Conservation (phyloP, 2,113 vertebrate species). For the Sorex araneus region DNA sequence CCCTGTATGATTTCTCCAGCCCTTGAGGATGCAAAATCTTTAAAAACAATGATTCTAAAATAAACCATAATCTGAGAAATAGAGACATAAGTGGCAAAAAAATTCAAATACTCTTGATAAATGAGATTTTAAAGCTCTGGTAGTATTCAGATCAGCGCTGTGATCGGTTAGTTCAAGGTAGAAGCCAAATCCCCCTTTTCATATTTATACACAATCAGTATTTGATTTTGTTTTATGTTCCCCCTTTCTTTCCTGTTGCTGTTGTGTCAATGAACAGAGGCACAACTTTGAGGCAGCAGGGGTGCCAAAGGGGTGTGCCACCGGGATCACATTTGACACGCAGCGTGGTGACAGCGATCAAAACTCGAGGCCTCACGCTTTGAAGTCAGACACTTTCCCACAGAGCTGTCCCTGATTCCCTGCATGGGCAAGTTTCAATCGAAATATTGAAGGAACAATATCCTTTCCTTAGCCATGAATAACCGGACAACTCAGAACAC, state of each 20-base stretch:
- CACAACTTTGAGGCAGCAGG: too few relatives aligned
- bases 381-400: too few relatives aligned
- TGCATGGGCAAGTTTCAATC: too few relatives aligned
- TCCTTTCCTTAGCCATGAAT: not conserved
- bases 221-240: not conserved
- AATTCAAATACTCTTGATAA: conserved; percentile 12
- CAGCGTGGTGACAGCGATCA: too few relatives aligned
- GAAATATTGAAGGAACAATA: not conserved
- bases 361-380: too few relatives aligned
- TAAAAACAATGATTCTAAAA: conserved; percentile 26
- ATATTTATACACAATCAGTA: not conserved
- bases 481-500: not conserved
- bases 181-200: not conserved
- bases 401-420: too few relatives aligned
- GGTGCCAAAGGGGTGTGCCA: too few relatives aligned
- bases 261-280: too few relatives aligned
- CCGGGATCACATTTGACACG: too few relatives aligned
- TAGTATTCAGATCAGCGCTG: conserved; percentile 7
- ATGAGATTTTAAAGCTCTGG: not conserved
- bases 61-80: conserved; percentile 34
- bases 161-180: not conserved
- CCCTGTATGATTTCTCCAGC: too few relatives aligned
- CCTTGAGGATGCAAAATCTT: not conserved
- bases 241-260: too few relatives aligned
- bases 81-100: conserved; percentile 26